Conservation (phyloP, 2,113 vertebrate genomes). For the Pteronura brasiliensis region DNA sequence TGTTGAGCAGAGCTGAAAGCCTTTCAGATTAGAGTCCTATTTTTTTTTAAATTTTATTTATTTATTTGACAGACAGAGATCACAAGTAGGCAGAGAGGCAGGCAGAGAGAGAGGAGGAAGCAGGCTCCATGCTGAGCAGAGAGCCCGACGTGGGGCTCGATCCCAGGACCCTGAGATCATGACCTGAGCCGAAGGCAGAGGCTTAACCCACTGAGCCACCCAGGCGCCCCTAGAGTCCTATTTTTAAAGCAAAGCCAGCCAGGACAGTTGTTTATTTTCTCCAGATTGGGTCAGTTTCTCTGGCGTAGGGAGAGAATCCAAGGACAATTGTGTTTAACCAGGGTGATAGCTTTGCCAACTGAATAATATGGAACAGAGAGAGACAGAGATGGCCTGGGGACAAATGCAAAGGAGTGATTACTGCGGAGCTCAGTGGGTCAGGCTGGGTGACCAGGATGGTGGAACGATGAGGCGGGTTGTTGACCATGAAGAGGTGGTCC, state of each 20-base stretch:
- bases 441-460: not conserved
- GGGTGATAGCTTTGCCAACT: not conserved
- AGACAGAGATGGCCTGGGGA: not conserved
- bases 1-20: not conserved
- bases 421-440: not conserved
- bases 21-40: not conserved
- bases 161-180: too few species aligned
- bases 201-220: too few species aligned
- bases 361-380: not conserved
- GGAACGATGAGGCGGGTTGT: not conserved
- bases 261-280: conserved; percentile 22
- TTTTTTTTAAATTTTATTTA: too few species aligned
- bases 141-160: too few species aligned
- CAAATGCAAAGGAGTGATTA: not conserved
- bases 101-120: too few species aligned
- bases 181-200: too few species aligned
- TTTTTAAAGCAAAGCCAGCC: conserved; percentile 5
- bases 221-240: not conserved
- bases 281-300: not conserved
- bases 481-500: not conserved
- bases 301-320: not conserved
- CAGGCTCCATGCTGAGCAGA: too few species aligned
- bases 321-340: not conserved
- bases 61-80: too few species aligned
- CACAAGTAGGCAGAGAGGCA: too few species aligned